Base-by-base conservation (phyloP, 2,797 vertebrate genomes). In the Acanthornis magna region DNA sequence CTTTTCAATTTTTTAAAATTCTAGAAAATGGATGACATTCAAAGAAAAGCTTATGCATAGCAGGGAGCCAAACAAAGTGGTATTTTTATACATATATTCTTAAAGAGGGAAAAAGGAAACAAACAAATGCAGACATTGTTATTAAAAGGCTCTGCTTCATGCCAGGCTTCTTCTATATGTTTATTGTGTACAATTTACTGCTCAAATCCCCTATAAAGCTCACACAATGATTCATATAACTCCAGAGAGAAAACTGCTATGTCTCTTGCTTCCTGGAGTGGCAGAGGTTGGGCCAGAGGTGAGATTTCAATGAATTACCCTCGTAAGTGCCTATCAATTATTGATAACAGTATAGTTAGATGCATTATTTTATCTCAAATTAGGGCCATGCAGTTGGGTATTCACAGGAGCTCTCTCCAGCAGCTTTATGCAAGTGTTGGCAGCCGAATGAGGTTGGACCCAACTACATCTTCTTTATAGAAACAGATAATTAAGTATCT, bases 281-380 rank as follows among this genome's bases (percentile, higher is more conserved):
- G 92, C 84, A 96, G 94, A 97, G 97, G 95, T 98, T 98, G 98
- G 97, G 97, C 98, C 97, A 98, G 96, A 98, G 98, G 98, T 98
- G 98, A 99, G 97, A 98, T 98, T 98, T 98, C 98, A 98, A 98
- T 98, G 98, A 99, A 98, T 98, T 98, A 98, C 96, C 97, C 91
- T 98, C 95, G 85, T 97, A 98, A 99, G 98, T 97, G 97, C 88
- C 97, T 97, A 98, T 99, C 98, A 98, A 99, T 99, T 98, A 99
- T 98, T 98, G 96, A 99, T 98, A 98, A 98, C 98, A 98, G 97
- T 96, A 98, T 94, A 98, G 98, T 98, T 98, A 98, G 97, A 98
- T 95, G 98, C 98, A 98, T 98, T 97, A 98, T 98, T 98, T 98
- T 98, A 98, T 98, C 98, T 98, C 97, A 98, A 98, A 99, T 99